A percentile compares a stretch with the other conserved stretches of the same genome.
These are phyloP conservation scores for Oscheius sp. DNA, from an alignment of 2,888 invertebrate genomes.

Conservation along the genomic window DNA sequence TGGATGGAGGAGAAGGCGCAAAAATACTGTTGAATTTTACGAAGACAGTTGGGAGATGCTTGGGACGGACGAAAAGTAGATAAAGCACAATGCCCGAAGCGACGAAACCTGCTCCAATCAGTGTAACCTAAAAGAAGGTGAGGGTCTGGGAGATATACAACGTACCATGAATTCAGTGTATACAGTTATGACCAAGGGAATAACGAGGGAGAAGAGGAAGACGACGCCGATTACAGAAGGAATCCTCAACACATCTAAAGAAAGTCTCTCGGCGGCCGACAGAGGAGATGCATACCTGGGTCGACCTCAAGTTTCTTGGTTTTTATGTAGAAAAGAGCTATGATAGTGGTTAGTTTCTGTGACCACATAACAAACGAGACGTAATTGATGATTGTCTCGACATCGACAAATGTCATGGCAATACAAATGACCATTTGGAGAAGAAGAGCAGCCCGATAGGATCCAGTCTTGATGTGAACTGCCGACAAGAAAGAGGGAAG, in stretches of 20 bases:
- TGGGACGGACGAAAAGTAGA: not conserved
- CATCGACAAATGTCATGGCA: constrained; percentile 47
- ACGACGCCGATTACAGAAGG: constrained; percentile 57
- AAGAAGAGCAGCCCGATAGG: constrained; percentile 29
- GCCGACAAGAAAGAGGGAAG: constrained; percentile 20
- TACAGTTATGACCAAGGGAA: constrained; percentile 42
- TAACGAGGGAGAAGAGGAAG: constrained; percentile 58
- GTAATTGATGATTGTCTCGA: constrained; percentile 57
- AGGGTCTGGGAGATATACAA: not conserved
- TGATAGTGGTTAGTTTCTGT: constrained; percentile 54
- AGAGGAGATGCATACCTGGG: constrained; percentile 11
- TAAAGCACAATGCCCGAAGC: constrained; percentile 6
- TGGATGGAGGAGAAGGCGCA: not conserved
- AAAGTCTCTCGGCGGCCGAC: no score
- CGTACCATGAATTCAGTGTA: constrained; percentile 32
- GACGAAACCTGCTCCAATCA: constrained; percentile 7
- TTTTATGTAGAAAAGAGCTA: constrained; percentile 57
- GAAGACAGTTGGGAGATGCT: not conserved
- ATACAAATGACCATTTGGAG: constrained; percentile 1
- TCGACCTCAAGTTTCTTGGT: constrained; percentile 50
- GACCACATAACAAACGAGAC: constrained; percentile 60
- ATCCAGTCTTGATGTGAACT: constrained; percentile 2
- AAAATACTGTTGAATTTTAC: not conserved
- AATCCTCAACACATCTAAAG: constrained; percentile 65
- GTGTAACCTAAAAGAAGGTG: constrained; percentile 4